Percentiles rank a stretch among this genome's conserved stretches.
phyloP scores from a whole-genome alignment of 2,797 vertebrate genomes.

The Lepidocolaptes lacrymiger region DNA sequence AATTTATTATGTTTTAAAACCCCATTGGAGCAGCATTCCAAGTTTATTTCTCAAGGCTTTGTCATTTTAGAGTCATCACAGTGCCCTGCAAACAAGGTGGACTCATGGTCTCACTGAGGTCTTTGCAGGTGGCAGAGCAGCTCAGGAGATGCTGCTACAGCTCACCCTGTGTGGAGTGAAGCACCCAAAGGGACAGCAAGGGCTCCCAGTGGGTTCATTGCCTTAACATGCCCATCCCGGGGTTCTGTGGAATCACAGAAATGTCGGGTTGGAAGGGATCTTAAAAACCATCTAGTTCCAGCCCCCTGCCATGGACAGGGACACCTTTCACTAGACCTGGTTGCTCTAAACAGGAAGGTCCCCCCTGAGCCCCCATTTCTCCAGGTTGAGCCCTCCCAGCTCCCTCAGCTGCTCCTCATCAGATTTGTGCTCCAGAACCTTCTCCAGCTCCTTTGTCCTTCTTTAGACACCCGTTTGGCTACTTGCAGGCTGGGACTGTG shows the following conservation, averaged over 20 bases:
- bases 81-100: neutral
- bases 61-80: neutral
- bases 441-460: neutral
- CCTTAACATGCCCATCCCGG: too few species aligned
- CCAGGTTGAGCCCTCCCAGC: neutral
- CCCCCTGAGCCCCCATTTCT: neutral
- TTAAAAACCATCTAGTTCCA: neutral
- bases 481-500: fast-evolving
- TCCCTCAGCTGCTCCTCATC: neutral
- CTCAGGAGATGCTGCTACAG: neutral
- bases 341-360: neutral
- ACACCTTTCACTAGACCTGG: neutral
- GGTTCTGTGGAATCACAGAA: neutral
- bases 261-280: neutral
- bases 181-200: neutral
- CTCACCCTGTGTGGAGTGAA: fast-evolving
- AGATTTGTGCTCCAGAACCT: neutral
- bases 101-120: fast-evolving
- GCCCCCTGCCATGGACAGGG: neutral
- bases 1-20: neutral
- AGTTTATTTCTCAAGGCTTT: neutral
- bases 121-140: neutral
- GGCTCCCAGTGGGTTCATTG: neutral
- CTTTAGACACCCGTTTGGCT: neutral
- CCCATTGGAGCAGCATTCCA: neutral